Evolutionary conservation across 37 sponge, comb jelly and placozoan genomes (phyloP), one percentile per base, ranked within the genome.

Genomic region (Petrosia ficiformis): DNA sequence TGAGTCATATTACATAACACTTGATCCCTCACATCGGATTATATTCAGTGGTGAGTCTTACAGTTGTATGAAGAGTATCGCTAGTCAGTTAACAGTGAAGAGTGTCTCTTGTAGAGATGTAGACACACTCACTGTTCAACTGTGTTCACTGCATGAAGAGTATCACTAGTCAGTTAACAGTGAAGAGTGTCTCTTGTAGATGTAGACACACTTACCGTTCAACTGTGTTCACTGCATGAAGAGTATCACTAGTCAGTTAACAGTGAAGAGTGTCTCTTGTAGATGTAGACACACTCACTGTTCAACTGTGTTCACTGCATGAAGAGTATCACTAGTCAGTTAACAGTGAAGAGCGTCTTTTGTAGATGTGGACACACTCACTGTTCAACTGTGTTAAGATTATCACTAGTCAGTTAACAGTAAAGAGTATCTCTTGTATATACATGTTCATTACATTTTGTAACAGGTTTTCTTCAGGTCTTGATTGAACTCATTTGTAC

Each of bases 21-120:
- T 85, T 67, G 80, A 85, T 30, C 74, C 59, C 38, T 65, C 79
- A 3, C 73, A 85, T 43, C 57, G 54, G 29, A 85, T 85, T 58
- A 65, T 42, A 41, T 85, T 73, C 41, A 74, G 73, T 59, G 74
- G 86, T 86, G 42, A 67, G 33, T n/a, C n/a, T n/a, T n/a, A n/a
- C n/a, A n/a, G n/a, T n/a, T n/a, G n/a, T n/a, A n/a, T n/a, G n/a
- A n/a, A n/a, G n/a, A n/a, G n/a, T 54, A 30, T 72, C 22, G 59
- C 4, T 31, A 4, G 14, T 31, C 31, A 43, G 1, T 64, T 22
- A 41, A 64, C 57, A 43, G 4, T 14, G 30, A 5, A 41, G 16
- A 48, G 54, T 48, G 14, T 48, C 54, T 48, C 54, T 48, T 48
- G 54, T 16, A 16, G 10, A 48, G 54, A 48, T 10, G 16, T 19